These are phyloP conservation scores for Triops longicaudatus DNA, from an alignment of 1,140 invertebrate species.

Conservation along the genomic window DNA sequence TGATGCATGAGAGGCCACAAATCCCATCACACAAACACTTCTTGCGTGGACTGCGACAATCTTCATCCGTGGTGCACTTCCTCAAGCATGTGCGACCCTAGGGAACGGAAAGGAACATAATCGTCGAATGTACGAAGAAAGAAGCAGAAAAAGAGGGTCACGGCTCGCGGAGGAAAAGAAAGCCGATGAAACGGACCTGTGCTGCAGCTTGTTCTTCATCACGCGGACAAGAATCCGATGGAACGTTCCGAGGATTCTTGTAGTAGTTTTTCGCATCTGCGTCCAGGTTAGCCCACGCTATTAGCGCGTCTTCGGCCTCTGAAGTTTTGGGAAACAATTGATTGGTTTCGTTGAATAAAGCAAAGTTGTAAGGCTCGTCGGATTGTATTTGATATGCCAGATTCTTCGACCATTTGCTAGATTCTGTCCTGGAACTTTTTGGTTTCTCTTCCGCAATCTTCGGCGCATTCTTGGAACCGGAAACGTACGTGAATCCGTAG, in stretches of 20 bases:
- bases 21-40: constrained; percentile 92
- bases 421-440: background rate
- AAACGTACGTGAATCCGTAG: constrained; percentile 28
- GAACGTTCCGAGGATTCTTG: constrained; percentile 81
- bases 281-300: constrained; percentile 1
- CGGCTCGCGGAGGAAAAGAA: background rate
- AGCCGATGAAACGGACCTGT: constrained; percentile 36
- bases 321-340: background rate
- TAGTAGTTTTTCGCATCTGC: constrained; percentile 41
- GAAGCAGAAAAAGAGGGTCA: constrained; percentile 9
- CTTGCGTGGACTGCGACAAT: constrained; percentile 94
- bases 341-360: constrained; percentile 15
- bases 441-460: background rate
- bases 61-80: constrained; percentile 86
- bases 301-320: background rate
- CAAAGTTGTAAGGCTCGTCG: constrained; percentile 18
- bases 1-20: constrained; percentile 94
- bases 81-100: constrained; percentile 76
- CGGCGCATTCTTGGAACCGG: background rate
- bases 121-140: background rate
- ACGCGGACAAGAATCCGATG: constrained; percentile 67
- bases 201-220: constrained; percentile 60
- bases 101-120: constrained; percentile 27
- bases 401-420: background rate
- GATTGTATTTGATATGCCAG: background rate